A percentile compares a stretch with the other conserved stretches of the same genome.
Evolutionary conservation across 1,140 invertebrate genomes (phyloP).

Genomic region (Papilio glaucus): DNA sequence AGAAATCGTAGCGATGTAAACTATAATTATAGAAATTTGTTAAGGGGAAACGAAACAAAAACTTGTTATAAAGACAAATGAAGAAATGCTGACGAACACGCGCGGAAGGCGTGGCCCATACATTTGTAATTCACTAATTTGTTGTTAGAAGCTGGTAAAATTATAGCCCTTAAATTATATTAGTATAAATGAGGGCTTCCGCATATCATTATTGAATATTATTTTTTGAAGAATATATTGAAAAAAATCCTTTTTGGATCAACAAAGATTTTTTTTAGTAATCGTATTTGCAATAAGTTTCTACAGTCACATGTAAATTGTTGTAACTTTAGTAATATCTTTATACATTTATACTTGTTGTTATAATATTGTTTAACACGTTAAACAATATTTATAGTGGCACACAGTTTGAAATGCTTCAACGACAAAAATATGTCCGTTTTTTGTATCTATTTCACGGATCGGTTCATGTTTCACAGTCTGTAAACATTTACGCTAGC

Average conservation of each 20-base stretch:
- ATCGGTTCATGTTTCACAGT: conserved; percentile 46
- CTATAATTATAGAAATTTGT: conserved; percentile 68
- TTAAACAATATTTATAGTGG: background rate
- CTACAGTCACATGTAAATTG: too few species aligned
- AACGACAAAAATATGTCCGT: conserved; percentile 44
- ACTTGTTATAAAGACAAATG: conserved; percentile 70
- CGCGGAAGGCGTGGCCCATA: conserved; percentile 66
- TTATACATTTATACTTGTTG: too few species aligned
- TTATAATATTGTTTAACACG: background rate
- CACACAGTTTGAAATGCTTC: background rate
- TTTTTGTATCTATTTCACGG: conserved; percentile 69
- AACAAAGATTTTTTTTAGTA: too few species aligned
- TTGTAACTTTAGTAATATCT: too few species aligned
- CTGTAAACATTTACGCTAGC: conserved; percentile 22
- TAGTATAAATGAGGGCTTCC: conserved; percentile 74
- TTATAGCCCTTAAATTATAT: conserved; percentile 78
- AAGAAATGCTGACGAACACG: conserved; percentile 68
- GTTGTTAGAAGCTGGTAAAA: conserved; percentile 76
- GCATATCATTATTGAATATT: conserved; percentile 54
- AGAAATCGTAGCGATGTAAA: conserved; percentile 48
- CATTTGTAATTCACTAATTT: conserved; percentile 80
- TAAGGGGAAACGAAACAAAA: conserved; percentile 53
- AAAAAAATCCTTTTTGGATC: conserved; percentile 18
- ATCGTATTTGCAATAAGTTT: too few species aligned
- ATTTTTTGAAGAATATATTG: conserved; percentile 44